A percentile compares a stretch with the other conserved stretches of the same genome.
These are phyloP conservation scores for Todus mexicanus DNA, from an alignment of 2,797 vertebrate genomes.

Conservation along the genomic window DNA sequence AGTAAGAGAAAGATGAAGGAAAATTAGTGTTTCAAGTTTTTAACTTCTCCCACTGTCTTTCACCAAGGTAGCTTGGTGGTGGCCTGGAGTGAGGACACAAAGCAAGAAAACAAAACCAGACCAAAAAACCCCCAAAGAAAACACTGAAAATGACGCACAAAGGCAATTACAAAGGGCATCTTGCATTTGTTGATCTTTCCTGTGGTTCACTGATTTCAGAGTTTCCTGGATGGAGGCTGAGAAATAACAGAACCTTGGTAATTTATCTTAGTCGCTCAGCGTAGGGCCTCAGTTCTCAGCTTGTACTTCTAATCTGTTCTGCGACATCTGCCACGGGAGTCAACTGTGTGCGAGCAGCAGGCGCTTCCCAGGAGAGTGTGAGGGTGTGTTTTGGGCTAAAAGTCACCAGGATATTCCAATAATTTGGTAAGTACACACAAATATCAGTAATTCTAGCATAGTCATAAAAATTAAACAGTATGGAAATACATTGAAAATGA, in stretches of 20 bases:
- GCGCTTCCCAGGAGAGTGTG: constrained; percentile 28
- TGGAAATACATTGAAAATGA: constrained; percentile 28
- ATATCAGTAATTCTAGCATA: constrained; percentile 31
- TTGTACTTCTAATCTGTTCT: constrained; percentile 25
- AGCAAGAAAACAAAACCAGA: background rate
- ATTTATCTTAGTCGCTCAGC: constrained; percentile 65
- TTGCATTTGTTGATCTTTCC: constrained; percentile 53
- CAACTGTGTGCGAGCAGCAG: background rate
- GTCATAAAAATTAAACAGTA: constrained; percentile 32
- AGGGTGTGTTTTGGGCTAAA: constrained; percentile 13
- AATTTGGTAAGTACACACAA: constrained; percentile 21
- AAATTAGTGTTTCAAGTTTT: background rate
- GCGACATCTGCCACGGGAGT: constrained; percentile 40
- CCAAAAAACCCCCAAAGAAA: background rate
- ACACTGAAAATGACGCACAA: background rate
- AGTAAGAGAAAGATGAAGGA: background rate
- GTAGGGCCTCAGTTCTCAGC: constrained; percentile 41
- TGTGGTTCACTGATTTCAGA: constrained; percentile 33
- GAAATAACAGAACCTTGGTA: constrained; percentile 40
- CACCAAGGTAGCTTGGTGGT: background rate
- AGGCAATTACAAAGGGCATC: constrained; percentile 7
- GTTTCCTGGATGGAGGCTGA: constrained; percentile 52
- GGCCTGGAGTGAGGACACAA: background rate
- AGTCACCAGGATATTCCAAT: constrained; percentile 43
- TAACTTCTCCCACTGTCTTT: background rate